Base-by-base conservation (phyloP, 2,888 invertebrate genomes). In the Chrysina gloriosa region DNA sequence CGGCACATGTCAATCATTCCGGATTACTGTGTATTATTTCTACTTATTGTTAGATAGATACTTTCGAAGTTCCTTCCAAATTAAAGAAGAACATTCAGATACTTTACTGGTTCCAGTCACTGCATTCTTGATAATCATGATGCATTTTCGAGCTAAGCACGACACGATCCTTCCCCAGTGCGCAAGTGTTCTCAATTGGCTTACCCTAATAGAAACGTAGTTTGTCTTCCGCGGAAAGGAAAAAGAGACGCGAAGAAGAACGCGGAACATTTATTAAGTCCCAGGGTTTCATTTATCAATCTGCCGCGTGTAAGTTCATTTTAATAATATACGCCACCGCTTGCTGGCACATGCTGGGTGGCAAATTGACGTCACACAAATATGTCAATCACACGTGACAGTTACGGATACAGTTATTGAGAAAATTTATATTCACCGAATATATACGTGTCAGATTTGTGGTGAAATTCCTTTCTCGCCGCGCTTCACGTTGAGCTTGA, bases 301-400 rank as follows among this genome's bases (percentile, higher is more conserved):
- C 71, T 71, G 52, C 61, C 58, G 23, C 29, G 61, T 65, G 69
- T 34, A 65, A 69, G 70, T 65, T 72, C 69, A 70, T 69, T 72
- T 70, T 70, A 72, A 72, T 73, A 73, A 73, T 72, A 71, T 69
- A 73, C 69, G 68, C 52, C 67, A 58, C 56, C 34, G 65, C 69
- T 63, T 19, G 67, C 52, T 69, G 54, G 23, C 64, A 27, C 69
- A 58, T 67, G 65, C 56, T 69, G 67, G 65, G 54, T 50, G 70
- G 68, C 71, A 72, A 74, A 73, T 72, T 69, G 70, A 61, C 67
- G 71, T 70, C 69, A 71, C 58, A 73, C 72, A 73, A 74, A 72
- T 72, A 72, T 71, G 74, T 74, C 74, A 72, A 71, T 73, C 72
- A 72, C 67, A 65, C 68, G 69, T 68, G 69, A 63, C 69, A 63